A percentile compares a stretch with the other conserved stretches of the same genome.
These are phyloP conservation scores for Scomber japonicus DNA, from an alignment of 2,113 vertebrate species.

Conservation along the genomic window DNA sequence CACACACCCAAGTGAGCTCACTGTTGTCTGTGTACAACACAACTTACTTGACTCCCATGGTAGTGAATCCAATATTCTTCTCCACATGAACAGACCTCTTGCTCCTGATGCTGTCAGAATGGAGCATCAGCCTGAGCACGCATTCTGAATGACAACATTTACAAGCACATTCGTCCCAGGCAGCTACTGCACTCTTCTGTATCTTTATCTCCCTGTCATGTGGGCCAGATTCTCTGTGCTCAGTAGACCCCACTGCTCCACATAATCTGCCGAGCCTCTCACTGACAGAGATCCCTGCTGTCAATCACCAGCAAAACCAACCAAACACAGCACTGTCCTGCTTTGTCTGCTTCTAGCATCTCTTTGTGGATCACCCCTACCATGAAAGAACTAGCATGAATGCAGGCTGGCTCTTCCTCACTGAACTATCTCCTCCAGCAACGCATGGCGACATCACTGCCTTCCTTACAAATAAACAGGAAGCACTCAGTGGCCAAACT, in stretches of 20 bases:
- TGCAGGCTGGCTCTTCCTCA: not conserved
- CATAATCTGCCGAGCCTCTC: slow-evolving; percentile 68
- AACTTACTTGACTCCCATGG: slow-evolving; percentile 81
- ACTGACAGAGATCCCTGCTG: slow-evolving; percentile 61
- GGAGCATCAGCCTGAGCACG: slow-evolving; percentile 50
- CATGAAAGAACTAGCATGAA: not conserved
- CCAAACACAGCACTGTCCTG: slow-evolving; percentile 44
- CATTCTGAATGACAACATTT: slow-evolving; percentile 54
- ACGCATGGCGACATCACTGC: not conserved
- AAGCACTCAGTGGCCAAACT: slow-evolving; percentile 20
- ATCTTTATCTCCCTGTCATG: slow-evolving; percentile 60
- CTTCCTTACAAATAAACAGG: slow-evolving; percentile 39
- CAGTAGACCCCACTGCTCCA: slow-evolving; percentile 56
- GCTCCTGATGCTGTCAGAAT: slow-evolving; percentile 50
- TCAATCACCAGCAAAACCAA: slow-evolving; percentile 61
- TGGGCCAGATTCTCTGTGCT: slow-evolving; percentile 51
- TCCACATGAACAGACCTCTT: slow-evolving; percentile 56
- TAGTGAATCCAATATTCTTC: slow-evolving; percentile 55
- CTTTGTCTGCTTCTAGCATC: slow-evolving; percentile 32
- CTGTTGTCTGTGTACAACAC: slow-evolving; percentile 39
- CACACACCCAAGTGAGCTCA: slow-evolving; percentile 25
- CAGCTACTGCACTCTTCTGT: slow-evolving; percentile 43
- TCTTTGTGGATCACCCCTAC: slow-evolving; percentile 8
- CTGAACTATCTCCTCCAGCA: not conserved
- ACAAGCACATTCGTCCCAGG: slow-evolving; percentile 35